Conservation (phyloP, 2,113 vertebrate species). For the Osmerus mordax region DNA sequence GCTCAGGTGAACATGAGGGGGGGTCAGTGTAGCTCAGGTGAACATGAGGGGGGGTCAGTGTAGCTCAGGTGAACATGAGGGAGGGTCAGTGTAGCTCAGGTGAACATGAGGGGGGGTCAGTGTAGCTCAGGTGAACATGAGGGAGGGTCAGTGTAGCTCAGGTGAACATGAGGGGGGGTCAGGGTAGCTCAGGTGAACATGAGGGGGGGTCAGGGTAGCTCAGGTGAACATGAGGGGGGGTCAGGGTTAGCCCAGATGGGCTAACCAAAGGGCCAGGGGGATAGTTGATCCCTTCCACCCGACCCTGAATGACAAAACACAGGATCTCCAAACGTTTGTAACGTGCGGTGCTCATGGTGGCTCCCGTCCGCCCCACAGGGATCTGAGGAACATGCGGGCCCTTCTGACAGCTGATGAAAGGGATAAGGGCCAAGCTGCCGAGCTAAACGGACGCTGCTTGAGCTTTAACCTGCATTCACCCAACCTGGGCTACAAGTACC, state of each 20-base stretch:
- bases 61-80: not conserved
- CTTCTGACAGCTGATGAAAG: not conserved
- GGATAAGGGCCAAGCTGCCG: not conserved
- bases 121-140: too few species aligned
- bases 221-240: not conserved
- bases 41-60: too few species aligned
- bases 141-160: not conserved
- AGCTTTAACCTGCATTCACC: not conserved
- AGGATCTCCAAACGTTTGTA: too few species aligned
- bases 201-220: not conserved
- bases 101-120: too few species aligned
- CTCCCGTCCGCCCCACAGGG: not conserved
- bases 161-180: not conserved
- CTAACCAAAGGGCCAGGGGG: too few species aligned
- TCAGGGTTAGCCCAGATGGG: not conserved
- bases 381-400: not conserved
- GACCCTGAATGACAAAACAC: too few species aligned
- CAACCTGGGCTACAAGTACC: slow-evolving; percentile 1
- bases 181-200: not conserved
- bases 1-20: not conserved
- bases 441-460: not conserved
- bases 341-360: not conserved
- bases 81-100: too few species aligned
- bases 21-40: not conserved
- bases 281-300: too few species aligned